Evolutionary conservation across 2,113 vertebrate genomes (phyloP).

Genomic region (Scopus umbretta): DNA sequence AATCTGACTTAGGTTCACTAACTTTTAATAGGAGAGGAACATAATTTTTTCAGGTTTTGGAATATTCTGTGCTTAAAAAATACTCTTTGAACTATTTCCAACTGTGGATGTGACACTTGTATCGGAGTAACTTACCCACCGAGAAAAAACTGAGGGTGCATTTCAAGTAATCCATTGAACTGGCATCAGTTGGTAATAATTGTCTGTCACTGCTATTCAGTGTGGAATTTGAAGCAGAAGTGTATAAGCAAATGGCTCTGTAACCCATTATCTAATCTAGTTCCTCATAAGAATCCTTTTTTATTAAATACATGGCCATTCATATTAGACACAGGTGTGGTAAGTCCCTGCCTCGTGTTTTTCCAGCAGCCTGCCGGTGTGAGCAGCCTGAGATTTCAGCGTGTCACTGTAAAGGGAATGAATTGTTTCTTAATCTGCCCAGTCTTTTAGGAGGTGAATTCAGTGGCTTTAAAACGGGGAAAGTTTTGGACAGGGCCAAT

Average conservation of each 20-base stretch:
- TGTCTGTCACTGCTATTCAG: neutral
- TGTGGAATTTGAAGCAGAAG: neutral
- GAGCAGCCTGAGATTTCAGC: neutral
- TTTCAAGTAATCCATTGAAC: neutral
- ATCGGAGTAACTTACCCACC: fast-evolving
- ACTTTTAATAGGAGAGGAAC: neutral
- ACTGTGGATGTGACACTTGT: neutral
- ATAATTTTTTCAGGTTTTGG: neutral
- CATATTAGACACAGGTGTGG: neutral
- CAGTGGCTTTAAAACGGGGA: neutral
- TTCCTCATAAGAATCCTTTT: neutral
- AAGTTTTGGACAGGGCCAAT: neutral
- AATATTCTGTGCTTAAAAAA: neutral
- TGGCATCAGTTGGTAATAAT: neutral
- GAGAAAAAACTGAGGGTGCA: neutral
- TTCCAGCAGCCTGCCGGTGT: neutral
- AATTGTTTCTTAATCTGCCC: neutral
- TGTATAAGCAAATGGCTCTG: neutral
- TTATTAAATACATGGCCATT: neutral
- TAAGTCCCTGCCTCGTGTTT: neutral
- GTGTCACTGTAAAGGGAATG: neutral
- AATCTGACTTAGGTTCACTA: neutral
- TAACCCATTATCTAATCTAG: neutral
- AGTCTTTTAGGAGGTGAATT: neutral
- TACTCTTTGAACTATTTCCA: neutral